Conservation (phyloP, 2,113 vertebrate genomes). For the Menura novaehollandiae region DNA sequence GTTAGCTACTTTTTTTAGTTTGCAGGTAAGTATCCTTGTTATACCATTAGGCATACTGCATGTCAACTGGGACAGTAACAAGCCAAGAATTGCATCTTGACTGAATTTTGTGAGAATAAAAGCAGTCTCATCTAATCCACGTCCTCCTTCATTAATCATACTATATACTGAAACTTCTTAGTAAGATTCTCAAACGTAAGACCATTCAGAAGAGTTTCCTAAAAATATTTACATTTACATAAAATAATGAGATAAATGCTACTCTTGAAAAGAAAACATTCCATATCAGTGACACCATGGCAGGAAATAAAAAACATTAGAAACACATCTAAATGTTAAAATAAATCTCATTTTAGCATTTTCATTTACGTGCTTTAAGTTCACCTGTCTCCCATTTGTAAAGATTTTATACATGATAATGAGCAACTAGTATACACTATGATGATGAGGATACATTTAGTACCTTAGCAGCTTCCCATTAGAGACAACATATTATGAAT, state of each 20-base stretch:
- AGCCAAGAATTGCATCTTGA: background rate
- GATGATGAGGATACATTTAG: background rate
- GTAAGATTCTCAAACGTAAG: background rate
- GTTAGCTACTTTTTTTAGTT: background rate
- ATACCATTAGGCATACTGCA: background rate
- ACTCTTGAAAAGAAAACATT: background rate
- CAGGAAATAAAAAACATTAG: background rate
- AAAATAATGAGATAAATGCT: background rate
- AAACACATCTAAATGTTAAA: background rate
- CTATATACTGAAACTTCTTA: background rate
- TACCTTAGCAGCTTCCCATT: background rate
- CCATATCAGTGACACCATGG: background rate
- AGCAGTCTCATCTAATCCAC: background rate
- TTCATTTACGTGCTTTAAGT: background rate
- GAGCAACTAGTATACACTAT: background rate
- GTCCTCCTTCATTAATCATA: background rate
- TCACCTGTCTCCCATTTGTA: background rate
- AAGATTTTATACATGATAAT: background rate
- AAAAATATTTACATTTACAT: background rate
- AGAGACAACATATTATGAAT: background rate
- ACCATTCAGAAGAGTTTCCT: background rate
- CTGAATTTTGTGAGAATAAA: background rate
- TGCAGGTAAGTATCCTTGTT: background rate
- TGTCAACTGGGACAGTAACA: background rate
- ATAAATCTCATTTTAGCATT: background rate